Conservation (phyloP, 2,797 vertebrate species). For the Rhodeus uyekii region DNA sequence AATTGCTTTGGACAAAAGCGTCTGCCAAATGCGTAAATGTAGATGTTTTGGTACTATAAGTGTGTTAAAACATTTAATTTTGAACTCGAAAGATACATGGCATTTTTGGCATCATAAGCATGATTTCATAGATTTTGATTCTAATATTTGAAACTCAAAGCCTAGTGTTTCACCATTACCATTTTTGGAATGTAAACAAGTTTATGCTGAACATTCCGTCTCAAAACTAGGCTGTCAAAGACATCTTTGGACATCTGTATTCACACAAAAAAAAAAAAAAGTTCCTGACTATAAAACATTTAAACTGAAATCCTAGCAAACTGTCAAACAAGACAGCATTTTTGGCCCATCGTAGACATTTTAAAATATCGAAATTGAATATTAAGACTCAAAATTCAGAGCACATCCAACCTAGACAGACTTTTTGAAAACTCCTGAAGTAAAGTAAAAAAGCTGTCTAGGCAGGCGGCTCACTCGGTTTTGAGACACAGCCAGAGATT, state of each 20-base stretch:
- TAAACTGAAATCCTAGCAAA: not conserved
- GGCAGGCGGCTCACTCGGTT: not conserved
- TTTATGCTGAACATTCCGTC: not conserved
- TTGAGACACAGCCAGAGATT: slow-evolving; percentile 21
- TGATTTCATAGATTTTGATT: not conserved
- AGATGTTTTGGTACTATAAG: too few relatives aligned
- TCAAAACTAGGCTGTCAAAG: not conserved
- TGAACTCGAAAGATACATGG: too few relatives aligned
- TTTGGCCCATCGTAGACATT: not conserved
- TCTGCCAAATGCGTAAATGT: too few relatives aligned
- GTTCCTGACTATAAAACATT: not conserved
- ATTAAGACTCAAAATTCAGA: not conserved
- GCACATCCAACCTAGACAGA: not conserved
- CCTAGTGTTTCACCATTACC: not conserved
- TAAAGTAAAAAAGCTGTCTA: slow-evolving; percentile 2
- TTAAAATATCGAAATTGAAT: not conserved
- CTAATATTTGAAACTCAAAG: not conserved
- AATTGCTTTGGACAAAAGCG: too few relatives aligned
- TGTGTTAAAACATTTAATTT: too few relatives aligned
- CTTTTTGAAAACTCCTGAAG: not conserved
- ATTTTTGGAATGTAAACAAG: not conserved
- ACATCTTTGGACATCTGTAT: not conserved
- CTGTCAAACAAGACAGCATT: not conserved
- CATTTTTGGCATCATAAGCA: not conserved
- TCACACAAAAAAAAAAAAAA: too few relatives aligned